phyloP scores from a whole-genome alignment of 2,888 invertebrate species.

The Catonia carolina region DNA sequence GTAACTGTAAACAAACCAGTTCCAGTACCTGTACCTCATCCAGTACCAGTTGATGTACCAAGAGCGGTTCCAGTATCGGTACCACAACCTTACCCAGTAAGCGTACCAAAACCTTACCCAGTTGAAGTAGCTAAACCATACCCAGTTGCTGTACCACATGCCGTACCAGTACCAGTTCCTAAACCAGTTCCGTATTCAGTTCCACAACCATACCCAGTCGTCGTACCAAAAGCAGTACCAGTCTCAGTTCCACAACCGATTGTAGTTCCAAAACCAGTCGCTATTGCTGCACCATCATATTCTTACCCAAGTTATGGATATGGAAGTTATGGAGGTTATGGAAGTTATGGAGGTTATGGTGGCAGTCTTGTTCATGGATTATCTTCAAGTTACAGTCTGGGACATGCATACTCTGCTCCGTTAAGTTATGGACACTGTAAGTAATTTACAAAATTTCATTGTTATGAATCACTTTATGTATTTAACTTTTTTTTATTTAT shows the following conservation, averaged over 20 bases:
- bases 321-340: background rate
- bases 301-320: background rate
- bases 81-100: slow-evolving; percentile 24
- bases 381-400: background rate
- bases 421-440: too few species aligned
- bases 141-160: slow-evolving; percentile 24
- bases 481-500: too few species aligned
- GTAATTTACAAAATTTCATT: too few species aligned
- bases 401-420: background rate
- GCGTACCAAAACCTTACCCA: slow-evolving; percentile 22
- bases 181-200: slow-evolving; percentile 26
- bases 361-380: slow-evolving; percentile 5
- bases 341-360: background rate
- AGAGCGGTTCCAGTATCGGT: slow-evolving; percentile 19
- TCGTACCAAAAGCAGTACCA: slow-evolving; percentile 24
- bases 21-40: slow-evolving; percentile 24
- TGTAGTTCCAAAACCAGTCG: slow-evolving; percentile 30
- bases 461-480: too few species aligned
- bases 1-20: slow-evolving; percentile 25
- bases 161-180: slow-evolving; percentile 41
- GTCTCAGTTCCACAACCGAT: slow-evolving; percentile 26
- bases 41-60: slow-evolving; percentile 26
- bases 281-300: slow-evolving; percentile 26
- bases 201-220: slow-evolving; percentile 28
- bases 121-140: slow-evolving; percentile 23